A percentile compares a stretch with the other conserved stretches of the same genome.
Evolutionary conservation across 2,797 vertebrate species (phyloP).

Genomic region (Syngnathus acus): DNA sequence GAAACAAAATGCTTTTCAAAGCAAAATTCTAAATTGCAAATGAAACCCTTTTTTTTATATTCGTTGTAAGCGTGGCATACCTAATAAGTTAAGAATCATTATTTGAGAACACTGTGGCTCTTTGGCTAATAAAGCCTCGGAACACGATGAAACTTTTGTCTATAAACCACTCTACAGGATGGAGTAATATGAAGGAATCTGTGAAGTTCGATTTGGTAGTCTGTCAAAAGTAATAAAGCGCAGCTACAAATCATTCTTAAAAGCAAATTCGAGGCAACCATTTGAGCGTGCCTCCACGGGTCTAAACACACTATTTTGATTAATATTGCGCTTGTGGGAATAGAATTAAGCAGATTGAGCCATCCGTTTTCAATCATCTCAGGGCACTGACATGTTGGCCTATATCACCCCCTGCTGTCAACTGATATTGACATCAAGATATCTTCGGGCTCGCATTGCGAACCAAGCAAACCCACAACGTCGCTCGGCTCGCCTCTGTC

Average conservation of each 20-base stretch:
- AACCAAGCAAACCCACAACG: background rate
- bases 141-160: background rate
- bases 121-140: background rate
- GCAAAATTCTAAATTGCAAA: too few relatives aligned
- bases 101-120: background rate
- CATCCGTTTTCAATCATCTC: background rate
- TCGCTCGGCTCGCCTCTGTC: background rate
- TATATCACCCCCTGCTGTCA: too few relatives aligned
- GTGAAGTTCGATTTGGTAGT: background rate
- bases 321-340: too few relatives aligned
- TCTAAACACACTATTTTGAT: too few relatives aligned
- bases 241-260: background rate
- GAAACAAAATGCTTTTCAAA: too few relatives aligned
- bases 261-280: too few relatives aligned
- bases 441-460: background rate
- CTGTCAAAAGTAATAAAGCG: background rate
- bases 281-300: too few relatives aligned
- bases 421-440: too few relatives aligned
- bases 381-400: too few relatives aligned
- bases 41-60: too few relatives aligned
- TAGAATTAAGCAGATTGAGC: too few relatives aligned
- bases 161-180: background rate
- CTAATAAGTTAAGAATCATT: background rate
- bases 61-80: background rate
- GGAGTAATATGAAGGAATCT: background rate